These are phyloP conservation scores for Bhutanitis thaidina DNA, from an alignment of 2,888 invertebrate species.

Conservation along the genomic window DNA sequence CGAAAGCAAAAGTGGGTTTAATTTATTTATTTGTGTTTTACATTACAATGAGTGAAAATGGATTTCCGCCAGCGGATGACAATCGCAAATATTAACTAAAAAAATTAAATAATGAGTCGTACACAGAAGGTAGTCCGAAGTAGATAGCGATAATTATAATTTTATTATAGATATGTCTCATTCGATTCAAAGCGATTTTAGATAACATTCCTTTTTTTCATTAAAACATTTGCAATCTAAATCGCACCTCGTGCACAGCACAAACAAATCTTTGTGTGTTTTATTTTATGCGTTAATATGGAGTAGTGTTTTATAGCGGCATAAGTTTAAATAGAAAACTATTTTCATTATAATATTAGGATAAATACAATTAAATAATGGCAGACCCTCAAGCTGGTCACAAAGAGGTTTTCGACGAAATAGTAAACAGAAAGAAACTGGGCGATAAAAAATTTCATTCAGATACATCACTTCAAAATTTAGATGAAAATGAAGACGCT, in stretches of 20 bases:
- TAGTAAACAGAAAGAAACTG: slow-evolving; percentile 50
- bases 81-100: too few relatives aligned
- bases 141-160: slow-evolving; percentile 46
- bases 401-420: slow-evolving; percentile 52
- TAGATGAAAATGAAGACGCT: slow-evolving; percentile 46
- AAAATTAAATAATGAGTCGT: too few relatives aligned
- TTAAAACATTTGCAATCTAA: slow-evolving; percentile 61
- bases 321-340: not conserved
- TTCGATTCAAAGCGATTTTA: slow-evolving; percentile 43
- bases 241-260: slow-evolving; percentile 43
- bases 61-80: too few relatives aligned
- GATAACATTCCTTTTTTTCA: slow-evolving; percentile 52
- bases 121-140: slow-evolving; percentile 28
- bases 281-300: slow-evolving; percentile 13
- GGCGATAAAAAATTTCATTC: slow-evolving; percentile 69
- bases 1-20: too few relatives aligned
- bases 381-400: slow-evolving; percentile 37
- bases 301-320: not conserved
- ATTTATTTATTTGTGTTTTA: too few relatives aligned
- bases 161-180: slow-evolving; percentile 48
- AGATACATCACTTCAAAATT: slow-evolving; percentile 62
- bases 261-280: slow-evolving; percentile 22
- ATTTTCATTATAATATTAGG: not conserved
- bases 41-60: too few relatives aligned
- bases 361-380: slow-evolving; percentile 35